phyloP scores from a whole-genome alignment of 1,140 invertebrate genomes.

The Orchesella cincta region DNA sequence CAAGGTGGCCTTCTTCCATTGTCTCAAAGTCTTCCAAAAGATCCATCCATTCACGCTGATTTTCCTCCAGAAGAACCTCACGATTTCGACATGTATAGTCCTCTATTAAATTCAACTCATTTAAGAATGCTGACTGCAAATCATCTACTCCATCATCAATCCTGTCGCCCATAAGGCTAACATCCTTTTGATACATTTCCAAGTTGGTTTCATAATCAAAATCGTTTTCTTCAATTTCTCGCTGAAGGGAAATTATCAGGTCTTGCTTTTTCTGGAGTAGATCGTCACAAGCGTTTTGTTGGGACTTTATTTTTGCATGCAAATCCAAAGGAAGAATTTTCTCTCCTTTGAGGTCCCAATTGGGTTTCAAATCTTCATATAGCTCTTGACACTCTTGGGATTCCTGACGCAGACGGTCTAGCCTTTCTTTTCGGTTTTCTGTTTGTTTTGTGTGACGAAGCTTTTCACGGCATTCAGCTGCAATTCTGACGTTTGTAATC shows the following conservation, averaged over 20 bases:
- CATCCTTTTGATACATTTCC: constrained; percentile 49
- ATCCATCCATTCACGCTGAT: constrained; percentile 45
- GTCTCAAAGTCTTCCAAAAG: constrained; percentile 39
- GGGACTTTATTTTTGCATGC: constrained; percentile 44
- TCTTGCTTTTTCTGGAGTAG: constrained; percentile 46
- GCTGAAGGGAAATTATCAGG: constrained; percentile 32
- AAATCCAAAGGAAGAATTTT: constrained; percentile 47
- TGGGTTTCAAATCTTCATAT: constrained; percentile 38
- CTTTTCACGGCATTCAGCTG: constrained; percentile 47
- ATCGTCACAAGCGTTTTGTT: constrained; percentile 42
- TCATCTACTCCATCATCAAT: constrained; percentile 48
- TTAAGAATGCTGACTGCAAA: constrained; percentile 40
- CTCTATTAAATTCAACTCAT: constrained; percentile 46
- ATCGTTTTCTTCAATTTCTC: constrained; percentile 46
- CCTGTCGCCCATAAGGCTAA: constrained; percentile 49
- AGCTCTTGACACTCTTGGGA: constrained; percentile 41
- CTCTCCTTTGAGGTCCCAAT: constrained; percentile 43
- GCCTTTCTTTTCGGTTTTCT: constrained; percentile 31
- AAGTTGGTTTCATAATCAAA: constrained; percentile 45
- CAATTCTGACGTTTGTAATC: constrained; percentile 49
- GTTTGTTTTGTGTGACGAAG: constrained; percentile 30
- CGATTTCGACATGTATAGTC: constrained; percentile 42
- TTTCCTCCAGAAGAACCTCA: constrained; percentile 42
- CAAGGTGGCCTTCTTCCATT: constrained; percentile 37
- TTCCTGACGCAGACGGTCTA: constrained; percentile 37